phyloP scores from a whole-genome alignment of 2,113 vertebrate genomes.

The rat (Rattus norvegicus) region GRCr8 NC_086021.1:110961001-110961500 shows the following conservation, averaged over 20 bases:
- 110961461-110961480: conserved; percentile 70
- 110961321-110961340: neutral
- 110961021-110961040: neutral
- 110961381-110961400: neutral
- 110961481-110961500: conserved; percentile 76
- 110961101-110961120: neutral
- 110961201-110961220: neutral
- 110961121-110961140: neutral
- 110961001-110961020: neutral
- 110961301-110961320: neutral
- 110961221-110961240: neutral
- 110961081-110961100: neutral
- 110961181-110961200: neutral
- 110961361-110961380: neutral
- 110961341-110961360: neutral
- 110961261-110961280: neutral
- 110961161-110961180: neutral
- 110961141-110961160: neutral
- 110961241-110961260: neutral
- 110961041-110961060: neutral
- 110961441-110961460: conserved; percentile 62
- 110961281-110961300: neutral
- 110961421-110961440: neutral
- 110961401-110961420: too few relatives aligned
- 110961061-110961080: neutral